phyloP scores from a whole-genome alignment of 2,113 vertebrate species.

The Pygoscelis antarcticus region DNA sequence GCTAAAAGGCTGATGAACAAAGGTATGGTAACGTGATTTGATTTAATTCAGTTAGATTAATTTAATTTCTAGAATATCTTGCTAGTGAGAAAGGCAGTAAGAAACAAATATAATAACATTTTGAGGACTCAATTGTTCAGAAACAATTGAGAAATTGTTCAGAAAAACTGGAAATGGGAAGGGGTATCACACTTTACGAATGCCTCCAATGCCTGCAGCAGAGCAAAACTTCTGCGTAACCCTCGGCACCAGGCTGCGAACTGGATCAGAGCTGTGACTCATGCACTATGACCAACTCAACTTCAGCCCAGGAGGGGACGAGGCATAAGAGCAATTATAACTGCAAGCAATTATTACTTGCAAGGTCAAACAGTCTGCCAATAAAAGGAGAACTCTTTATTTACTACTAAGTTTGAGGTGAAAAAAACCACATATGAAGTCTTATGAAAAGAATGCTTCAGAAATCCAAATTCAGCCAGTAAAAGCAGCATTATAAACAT shows the following conservation, averaged over 20 bases:
- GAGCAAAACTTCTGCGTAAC: not conserved
- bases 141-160: not conserved
- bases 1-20: not conserved
- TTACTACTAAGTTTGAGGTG: not conserved
- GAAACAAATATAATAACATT: not conserved
- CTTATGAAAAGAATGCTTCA: not conserved
- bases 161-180: not conserved
- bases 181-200: not conserved
- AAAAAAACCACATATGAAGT: not conserved
- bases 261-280: not conserved
- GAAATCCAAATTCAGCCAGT: not conserved
- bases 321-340: not conserved
- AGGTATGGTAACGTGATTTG: not conserved
- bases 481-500: not conserved
- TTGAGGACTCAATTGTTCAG: not conserved
- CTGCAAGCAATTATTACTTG: not conserved
- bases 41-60: not conserved
- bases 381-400: not conserved
- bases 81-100: not conserved
- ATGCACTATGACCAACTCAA: not conserved
- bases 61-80: not conserved
- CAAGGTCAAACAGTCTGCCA: slow-evolving; percentile 19
- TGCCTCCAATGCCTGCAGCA: not conserved
- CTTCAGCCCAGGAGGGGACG: not conserved
- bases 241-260: not conserved